Conservation (phyloP, 2,113 vertebrate species). For the Rhodinocichla rosea region DNA sequence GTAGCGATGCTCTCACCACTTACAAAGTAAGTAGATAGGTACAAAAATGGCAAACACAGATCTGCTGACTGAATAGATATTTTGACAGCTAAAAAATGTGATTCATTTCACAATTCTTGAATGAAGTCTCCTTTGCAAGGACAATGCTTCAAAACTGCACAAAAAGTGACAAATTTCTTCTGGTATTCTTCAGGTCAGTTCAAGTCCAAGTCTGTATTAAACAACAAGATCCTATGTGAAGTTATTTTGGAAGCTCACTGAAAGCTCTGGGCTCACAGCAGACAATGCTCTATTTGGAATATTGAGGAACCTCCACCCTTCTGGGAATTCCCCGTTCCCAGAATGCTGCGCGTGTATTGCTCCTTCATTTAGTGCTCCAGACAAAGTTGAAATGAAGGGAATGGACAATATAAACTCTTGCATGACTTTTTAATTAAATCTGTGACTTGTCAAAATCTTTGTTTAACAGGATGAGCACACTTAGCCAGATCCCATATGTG, state of each 20-base stretch:
- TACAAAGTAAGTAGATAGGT: neutral
- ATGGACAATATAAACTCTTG: neutral
- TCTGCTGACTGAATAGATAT: neutral
- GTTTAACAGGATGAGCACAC: constrained; percentile 10
- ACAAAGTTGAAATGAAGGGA: neutral
- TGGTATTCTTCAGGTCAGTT: neutral
- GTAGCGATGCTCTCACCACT: neutral
- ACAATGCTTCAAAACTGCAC: neutral
- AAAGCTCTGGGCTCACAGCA: neutral
- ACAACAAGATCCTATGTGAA: neutral
- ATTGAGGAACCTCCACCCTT: neutral
- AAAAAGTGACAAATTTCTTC: neutral
- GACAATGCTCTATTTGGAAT: neutral
- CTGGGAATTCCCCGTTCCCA: neutral
- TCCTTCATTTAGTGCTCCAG: neutral
- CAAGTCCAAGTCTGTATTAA: neutral
- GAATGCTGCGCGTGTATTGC: fast-evolving
- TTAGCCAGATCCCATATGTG: neutral
- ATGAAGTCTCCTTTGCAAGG: neutral
- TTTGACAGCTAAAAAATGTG: neutral
- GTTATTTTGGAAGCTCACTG: neutral
- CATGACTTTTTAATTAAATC: neutral
- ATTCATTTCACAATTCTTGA: neutral
- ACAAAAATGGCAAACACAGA: neutral
- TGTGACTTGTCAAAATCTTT: neutral